Evolutionary conservation across 2,888 invertebrate genomes (phyloP).

Genomic region (Brenthis ino): DNA sequence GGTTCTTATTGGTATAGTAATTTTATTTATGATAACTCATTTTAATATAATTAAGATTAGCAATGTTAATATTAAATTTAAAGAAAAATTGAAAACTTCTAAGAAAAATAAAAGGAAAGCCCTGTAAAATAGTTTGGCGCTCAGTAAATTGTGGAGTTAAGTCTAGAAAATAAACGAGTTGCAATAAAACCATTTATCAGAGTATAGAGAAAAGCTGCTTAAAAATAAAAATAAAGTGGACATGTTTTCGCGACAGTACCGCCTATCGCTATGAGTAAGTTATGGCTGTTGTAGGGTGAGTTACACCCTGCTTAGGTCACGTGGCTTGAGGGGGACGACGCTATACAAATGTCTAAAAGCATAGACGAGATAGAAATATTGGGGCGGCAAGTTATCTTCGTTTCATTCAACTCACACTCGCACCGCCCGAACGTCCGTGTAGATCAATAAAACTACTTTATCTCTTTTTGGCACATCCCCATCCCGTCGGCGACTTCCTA

Average conservation of each 20-base stretch:
- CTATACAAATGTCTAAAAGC: conserved; percentile 53
- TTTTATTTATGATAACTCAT: background rate
- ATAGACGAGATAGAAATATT: conserved; percentile 65
- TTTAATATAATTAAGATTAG: background rate
- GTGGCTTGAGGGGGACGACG: conserved; percentile 72
- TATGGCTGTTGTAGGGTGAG: conserved; percentile 82
- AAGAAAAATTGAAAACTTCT: background rate
- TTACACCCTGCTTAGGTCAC: conserved; percentile 83
- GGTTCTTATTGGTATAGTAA: background rate
- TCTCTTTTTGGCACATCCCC: conserved; percentile 84
- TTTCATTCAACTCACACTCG: conserved; percentile 82
- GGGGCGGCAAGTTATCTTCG: conserved; percentile 83
- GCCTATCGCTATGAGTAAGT: conserved; percentile 82
- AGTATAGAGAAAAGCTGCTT: conserved; percentile 47
- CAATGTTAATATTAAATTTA: background rate
- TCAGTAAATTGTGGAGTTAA: conserved; percentile 25
- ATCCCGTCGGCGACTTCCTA: conserved; percentile 77
- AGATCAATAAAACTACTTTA: conserved; percentile 84
- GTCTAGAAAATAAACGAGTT: conserved; percentile 31
- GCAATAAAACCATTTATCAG: conserved; percentile 43
- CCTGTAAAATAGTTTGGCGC: conserved; percentile 22
- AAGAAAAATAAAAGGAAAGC: conserved; percentile 4
- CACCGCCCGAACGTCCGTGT: conserved; percentile 80
- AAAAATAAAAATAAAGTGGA: conserved; percentile 59
- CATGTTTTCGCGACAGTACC: conserved; percentile 78